Percentiles rank a stretch among this genome's conserved stretches.
Conservation (phyloP, 2,797 vertebrate species). For the Enteromius radiatus region DNA sequence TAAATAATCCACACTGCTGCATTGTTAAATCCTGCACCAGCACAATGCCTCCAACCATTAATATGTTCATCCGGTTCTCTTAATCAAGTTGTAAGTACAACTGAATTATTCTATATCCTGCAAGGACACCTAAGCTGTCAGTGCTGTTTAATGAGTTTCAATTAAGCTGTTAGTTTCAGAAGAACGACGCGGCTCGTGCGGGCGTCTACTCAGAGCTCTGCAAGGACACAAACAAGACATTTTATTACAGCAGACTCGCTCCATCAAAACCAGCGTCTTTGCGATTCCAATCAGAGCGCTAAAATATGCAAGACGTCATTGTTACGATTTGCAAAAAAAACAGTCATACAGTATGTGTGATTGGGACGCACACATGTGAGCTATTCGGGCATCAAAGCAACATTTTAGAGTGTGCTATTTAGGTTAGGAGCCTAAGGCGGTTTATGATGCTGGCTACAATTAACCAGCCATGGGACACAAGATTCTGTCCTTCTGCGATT, state of each 20-base stretch:
- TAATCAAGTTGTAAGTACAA: constrained; percentile 83
- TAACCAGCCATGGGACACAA: background rate
- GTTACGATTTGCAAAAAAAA: constrained; percentile 12
- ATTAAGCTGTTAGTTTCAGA: constrained; percentile 82
- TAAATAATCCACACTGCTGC: background rate
- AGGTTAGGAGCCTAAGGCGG: background rate
- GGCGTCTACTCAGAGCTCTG: constrained; percentile 53
- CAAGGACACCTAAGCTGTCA: constrained; percentile 84
- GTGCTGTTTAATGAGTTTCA: constrained; percentile 82
- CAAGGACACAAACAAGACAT: constrained; percentile 63
- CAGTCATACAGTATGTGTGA: background rate
- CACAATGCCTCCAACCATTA: constrained; percentile 64
- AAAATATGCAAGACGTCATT: constrained; percentile 25
- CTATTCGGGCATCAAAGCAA: constrained; percentile 7
- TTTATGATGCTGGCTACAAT: background rate
- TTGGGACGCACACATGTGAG: background rate
- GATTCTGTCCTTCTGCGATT: constrained; percentile 3
- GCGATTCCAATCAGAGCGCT: constrained; percentile 30
- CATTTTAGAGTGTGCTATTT: background rate
- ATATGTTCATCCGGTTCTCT: constrained; percentile 73
- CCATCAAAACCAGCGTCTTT: constrained; percentile 19
- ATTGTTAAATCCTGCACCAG: constrained; percentile 33
- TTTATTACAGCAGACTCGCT: constrained; percentile 48
- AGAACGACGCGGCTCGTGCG: constrained; percentile 74
- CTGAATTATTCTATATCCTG: constrained; percentile 82